Evolutionary conservation across 2,888 invertebrate genomes (phyloP).

Genomic region (Carterocephalus palaemon): DNA sequence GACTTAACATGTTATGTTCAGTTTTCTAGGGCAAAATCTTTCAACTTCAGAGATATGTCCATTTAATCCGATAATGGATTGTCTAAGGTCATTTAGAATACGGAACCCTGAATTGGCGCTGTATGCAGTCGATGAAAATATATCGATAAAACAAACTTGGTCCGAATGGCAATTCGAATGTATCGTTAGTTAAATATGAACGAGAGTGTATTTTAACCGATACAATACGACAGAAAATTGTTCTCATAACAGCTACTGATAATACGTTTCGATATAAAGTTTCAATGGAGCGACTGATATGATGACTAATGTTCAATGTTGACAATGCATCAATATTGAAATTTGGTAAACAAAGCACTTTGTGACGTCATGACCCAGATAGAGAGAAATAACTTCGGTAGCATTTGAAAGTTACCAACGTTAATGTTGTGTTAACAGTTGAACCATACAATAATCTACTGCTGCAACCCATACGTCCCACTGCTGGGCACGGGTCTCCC

Average conservation of each 20-base stretch:
- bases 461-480: too few species aligned
- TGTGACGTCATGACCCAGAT: conserved; percentile 4
- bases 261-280: conserved; percentile 12
- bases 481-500: too few species aligned
- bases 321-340: conserved; percentile 8
- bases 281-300: conserved; percentile 8
- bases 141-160: conserved; percentile 5
- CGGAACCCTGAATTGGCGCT: too few species aligned
- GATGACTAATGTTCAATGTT: conserved; percentile 10
- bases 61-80: too few species aligned
- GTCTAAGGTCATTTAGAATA: too few species aligned
- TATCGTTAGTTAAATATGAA: conserved; percentile 1
- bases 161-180: neutral
- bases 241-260: conserved; percentile 7
- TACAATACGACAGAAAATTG: conserved; percentile 3
- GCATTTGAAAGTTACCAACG: too few species aligned
- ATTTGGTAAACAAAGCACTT: conserved; percentile 3
- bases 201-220: conserved; percentile 5
- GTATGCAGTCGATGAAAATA: neutral
- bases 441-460: too few species aligned
- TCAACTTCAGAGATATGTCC: too few species aligned
- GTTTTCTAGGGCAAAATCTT: too few species aligned
- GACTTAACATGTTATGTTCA: too few species aligned
- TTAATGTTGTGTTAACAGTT: too few species aligned
- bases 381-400: too few species aligned